These are phyloP conservation scores for Malacosoma neustria DNA, from an alignment of 2,888 invertebrate species.

Conservation along the genomic window DNA sequence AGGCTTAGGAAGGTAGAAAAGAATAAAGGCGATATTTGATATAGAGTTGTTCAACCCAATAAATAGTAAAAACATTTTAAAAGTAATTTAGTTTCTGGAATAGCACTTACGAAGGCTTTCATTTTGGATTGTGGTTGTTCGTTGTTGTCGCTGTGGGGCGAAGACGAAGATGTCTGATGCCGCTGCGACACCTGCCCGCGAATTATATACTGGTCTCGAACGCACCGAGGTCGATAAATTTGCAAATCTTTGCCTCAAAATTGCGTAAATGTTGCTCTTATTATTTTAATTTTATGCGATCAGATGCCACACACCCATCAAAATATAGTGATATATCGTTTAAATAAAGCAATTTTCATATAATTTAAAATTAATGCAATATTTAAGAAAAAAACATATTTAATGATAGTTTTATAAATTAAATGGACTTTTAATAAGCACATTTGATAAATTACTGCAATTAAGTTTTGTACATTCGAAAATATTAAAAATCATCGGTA, in stretches of 20 bases:
- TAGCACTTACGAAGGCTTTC: slow-evolving; percentile 32
- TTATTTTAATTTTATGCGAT: slow-evolving; percentile 10
- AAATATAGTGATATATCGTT: neutral
- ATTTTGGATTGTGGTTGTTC: slow-evolving; percentile 16
- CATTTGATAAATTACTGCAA: no score
- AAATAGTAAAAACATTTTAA: no score
- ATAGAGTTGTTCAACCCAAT: no score
- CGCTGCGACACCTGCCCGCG: slow-evolving; percentile 5
- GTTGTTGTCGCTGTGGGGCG: slow-evolving; percentile 9
- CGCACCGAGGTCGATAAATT: slow-evolving; percentile 14
- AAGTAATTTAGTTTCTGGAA: neutral
- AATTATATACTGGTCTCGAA: slow-evolving; percentile 16
- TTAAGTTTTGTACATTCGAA: no score
- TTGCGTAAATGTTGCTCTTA: slow-evolving; percentile 17
- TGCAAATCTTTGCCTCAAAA: slow-evolving; percentile 14
- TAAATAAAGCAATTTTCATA: neutral
- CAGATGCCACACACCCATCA: slow-evolving; percentile 3
- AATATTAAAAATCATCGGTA: no score
- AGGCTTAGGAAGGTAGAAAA: no score
- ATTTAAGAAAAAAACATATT: no score
- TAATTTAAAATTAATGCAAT: neutral
- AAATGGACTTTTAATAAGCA: no score
- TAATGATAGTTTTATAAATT: no score
- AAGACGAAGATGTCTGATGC: slow-evolving; percentile 15
- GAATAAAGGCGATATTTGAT: no score